A percentile compares a stretch with the other conserved stretches of the same genome.
Conservation (phyloP, 2,113 vertebrate genomes). For the Gymnogyps californianus region DNA sequence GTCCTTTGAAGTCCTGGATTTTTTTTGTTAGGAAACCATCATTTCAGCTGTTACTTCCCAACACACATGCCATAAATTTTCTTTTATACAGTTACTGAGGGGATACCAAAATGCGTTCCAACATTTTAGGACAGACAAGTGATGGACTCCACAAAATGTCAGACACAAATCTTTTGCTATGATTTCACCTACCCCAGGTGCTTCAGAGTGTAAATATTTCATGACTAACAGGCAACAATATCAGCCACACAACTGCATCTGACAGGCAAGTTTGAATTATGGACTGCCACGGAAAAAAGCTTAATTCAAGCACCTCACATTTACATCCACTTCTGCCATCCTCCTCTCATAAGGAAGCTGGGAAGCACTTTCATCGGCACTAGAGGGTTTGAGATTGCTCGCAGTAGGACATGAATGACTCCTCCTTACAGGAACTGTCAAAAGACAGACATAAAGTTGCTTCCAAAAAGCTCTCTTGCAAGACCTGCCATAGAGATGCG, state of each 20-base stretch:
- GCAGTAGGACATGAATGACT: not conserved
- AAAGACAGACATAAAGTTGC: not conserved
- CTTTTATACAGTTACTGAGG: not conserved
- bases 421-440: not conserved
- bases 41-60: not conserved
- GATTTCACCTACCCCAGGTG: not conserved
- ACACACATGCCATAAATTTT: not conserved
- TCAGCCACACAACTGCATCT: not conserved
- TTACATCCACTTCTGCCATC: not conserved
- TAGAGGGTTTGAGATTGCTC: not conserved
- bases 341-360: not conserved
- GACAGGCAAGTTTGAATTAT: not conserved
- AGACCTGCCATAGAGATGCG: not conserved
- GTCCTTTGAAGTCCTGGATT: not conserved
- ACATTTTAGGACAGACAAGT: not conserved
- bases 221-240: not conserved
- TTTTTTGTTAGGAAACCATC: not conserved
- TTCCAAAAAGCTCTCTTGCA: not conserved
- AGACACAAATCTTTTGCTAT: not conserved
- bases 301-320: not conserved
- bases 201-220: not conserved
- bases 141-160: not conserved
- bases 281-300: not conserved
- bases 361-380: not conserved
- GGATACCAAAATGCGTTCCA: not conserved